A percentile compares a stretch with the other conserved stretches of the same genome.
Conservation (phyloP, 2,888 invertebrate genomes). For the Digitonthophagus gazella region DNA sequence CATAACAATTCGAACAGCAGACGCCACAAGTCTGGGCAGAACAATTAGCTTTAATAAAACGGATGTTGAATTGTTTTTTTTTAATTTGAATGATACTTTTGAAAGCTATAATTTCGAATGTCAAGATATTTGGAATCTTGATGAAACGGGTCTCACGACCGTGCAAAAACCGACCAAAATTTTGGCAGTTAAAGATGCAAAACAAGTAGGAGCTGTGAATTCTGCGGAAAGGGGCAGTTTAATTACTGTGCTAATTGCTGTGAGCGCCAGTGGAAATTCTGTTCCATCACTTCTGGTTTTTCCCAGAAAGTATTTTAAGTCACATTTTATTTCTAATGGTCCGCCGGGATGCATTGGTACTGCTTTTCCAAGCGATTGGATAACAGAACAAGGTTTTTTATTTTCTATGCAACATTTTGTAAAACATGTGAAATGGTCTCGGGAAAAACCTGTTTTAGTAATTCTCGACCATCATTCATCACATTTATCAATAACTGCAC, state of each 20-base stretch:
- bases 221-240: conserved; percentile 38
- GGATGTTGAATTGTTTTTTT: neutral
- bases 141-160: conserved; percentile 29
- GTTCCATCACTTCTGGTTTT: conserved; percentile 30
- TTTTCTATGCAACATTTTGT: too few species aligned
- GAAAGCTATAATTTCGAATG: neutral
- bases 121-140: conserved; percentile 1
- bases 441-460: conserved; percentile 13
- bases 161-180: conserved; percentile 38
- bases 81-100: neutral
- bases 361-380: too few species aligned
- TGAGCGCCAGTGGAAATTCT: conserved; percentile 29
- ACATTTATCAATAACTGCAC: conserved; percentile 26
- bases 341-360: too few species aligned
- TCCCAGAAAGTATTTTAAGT: conserved; percentile 27
- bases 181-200: conserved; percentile 40
- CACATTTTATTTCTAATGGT: too few species aligned
- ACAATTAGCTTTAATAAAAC: neutral
- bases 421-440: too few species aligned
- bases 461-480: conserved; percentile 30
- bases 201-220: conserved; percentile 38
- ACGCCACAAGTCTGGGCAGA: neutral
- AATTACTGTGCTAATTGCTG: conserved; percentile 33
- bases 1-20: neutral
- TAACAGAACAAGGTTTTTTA: too few species aligned